Base-by-base conservation (phyloP, 2,113 vertebrate species). In the Micronycteris hirsuta region DNA sequence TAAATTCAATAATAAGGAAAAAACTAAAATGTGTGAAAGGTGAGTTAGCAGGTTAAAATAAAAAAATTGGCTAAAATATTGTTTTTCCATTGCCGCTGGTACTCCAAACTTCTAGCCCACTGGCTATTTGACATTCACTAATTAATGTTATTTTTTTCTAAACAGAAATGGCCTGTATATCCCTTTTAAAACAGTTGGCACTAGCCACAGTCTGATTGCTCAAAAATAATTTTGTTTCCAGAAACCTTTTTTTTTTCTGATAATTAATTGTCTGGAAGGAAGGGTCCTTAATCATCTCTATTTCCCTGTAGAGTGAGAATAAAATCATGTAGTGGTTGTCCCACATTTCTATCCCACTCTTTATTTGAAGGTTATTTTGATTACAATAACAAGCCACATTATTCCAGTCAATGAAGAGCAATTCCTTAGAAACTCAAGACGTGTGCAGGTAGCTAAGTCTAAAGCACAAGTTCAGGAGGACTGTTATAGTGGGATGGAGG, bases 1-100 rank as follows among this genome's bases (percentile, higher is more conserved):
- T 31, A 63, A 31, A 31, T 31, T 63, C 61, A 63, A 63, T 31
- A 31, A 63, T 31, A 63, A 63, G 28, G 61, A 15, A 31, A 31
- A 63, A 31, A 61, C 12, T 26, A 61, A 61, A 31, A 63, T 63
- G 61, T 63, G 10, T 63, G 61, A 63, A 70, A 63, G 38, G 5
- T 56, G 77, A 70, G 2, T 54, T 73, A 11, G 86, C 17, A 49
- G 52, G 19, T 22, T 67, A 56, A 68, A 54, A 91, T 28, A 28
- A 5, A 80, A 74, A 88, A 58, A 73, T 82, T 58, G 41, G 28
- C 17, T 77, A 49, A 95, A 90, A 90, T 73, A 52, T 56, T 45
- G 11, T 61, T 56, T 8, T 63, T 6, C 36, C 17, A 1, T 3
- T 5, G 3, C 11, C 2, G 0, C 13, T 14, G 20, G 20, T 6